Conservation (phyloP, 2,797 vertebrate genomes). For the Ptychobarbus kaznakovi region DNA sequence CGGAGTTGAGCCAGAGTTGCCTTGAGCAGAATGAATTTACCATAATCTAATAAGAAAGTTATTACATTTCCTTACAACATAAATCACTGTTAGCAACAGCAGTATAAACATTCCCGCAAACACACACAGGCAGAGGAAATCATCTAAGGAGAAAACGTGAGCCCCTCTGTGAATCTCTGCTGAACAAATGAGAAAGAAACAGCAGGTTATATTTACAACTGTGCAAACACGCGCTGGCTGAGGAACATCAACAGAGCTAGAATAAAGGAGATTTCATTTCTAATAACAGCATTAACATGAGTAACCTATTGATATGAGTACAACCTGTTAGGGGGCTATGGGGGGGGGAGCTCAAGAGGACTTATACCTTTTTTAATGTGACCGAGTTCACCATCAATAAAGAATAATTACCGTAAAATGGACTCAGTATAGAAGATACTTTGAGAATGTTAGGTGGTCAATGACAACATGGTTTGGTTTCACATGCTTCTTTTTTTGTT, state of each 20-base stretch:
- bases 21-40: conserved; percentile 56
- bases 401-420: background rate
- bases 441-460: background rate
- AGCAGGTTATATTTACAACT: conserved; percentile 37
- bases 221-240: conserved; percentile 15
- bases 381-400: too few relatives aligned
- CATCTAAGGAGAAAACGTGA: conserved; percentile 48
- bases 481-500: background rate
- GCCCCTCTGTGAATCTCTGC: conserved; percentile 47
- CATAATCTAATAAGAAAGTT: conserved; percentile 60
- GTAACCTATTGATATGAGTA: background rate
- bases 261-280: conserved; percentile 43
- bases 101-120: conserved; percentile 45
- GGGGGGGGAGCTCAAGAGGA: too few relatives aligned
- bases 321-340: background rate
- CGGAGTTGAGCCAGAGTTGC: conserved; percentile 43
- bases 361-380: background rate
- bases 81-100: conserved; percentile 58
- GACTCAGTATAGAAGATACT: background rate
- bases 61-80: conserved; percentile 59
- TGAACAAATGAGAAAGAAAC: conserved; percentile 32
- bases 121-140: conserved; percentile 54
- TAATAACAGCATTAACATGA: conserved; percentile 15
- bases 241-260: conserved; percentile 25
- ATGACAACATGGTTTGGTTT: background rate